Percentiles rank a stretch among this genome's conserved stretches.
Evolutionary conservation across 2,113 vertebrate species (phyloP).

Genomic region (Eclectus roratus): DNA sequence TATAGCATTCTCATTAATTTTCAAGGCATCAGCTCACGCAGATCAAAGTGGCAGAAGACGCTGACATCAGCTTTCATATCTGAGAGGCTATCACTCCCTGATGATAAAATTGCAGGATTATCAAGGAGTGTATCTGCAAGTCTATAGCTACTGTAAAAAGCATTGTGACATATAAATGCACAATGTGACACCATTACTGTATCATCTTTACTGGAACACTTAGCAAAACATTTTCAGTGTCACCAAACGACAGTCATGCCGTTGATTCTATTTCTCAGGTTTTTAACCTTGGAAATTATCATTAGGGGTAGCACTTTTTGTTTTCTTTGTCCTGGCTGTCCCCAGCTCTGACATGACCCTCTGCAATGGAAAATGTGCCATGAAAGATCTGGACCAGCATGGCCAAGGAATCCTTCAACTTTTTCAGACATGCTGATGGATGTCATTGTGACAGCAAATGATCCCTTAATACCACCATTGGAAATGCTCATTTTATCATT

Average conservation of each 20-base stretch:
- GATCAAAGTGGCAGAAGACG: slow-evolving; percentile 56
- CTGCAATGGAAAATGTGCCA: background rate
- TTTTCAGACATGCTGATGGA: background rate
- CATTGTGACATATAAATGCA: slow-evolving; percentile 42
- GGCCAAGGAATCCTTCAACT: background rate
- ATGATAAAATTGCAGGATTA: slow-evolving; percentile 50
- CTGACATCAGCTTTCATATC: slow-evolving; percentile 69
- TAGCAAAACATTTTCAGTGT: slow-evolving; percentile 50
- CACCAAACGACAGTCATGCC: slow-evolving; percentile 9
- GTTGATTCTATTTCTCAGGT: slow-evolving; percentile 19
- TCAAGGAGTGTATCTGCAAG: slow-evolving; percentile 58
- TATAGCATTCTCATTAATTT: slow-evolving; percentile 69
- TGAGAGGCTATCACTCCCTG: slow-evolving; percentile 31
- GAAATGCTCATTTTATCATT: background rate
- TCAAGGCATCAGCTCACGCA: slow-evolving; percentile 52
- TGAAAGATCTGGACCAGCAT: background rate
- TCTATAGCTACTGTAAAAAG: slow-evolving; percentile 47
- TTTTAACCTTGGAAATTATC: slow-evolving; percentile 1
- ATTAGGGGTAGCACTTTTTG: background rate
- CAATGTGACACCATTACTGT: slow-evolving; percentile 24
- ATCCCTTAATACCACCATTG: background rate
- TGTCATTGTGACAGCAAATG: background rate
- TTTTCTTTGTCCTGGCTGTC: background rate
- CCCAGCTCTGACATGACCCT: background rate
- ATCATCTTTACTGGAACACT: slow-evolving; percentile 51